Evolutionary conservation across 2,888 invertebrate species (phyloP), one percentile per base, ranked within the genome.

Genomic region (Nasonia oneida): DNA sequence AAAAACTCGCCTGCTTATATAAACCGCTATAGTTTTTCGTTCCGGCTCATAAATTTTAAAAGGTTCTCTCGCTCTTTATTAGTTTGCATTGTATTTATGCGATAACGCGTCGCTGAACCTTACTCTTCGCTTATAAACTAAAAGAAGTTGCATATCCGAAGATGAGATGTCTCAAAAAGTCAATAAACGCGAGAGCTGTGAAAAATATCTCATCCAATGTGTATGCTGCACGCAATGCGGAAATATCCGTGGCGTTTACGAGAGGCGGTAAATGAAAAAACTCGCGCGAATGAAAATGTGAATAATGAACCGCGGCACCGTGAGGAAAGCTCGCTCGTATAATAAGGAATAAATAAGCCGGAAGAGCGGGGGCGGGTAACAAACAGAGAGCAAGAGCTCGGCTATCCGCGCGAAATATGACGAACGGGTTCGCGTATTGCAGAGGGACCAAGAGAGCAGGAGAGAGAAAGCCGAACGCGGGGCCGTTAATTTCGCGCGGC

Each of bases 401-500:
- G 70, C 6, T 64, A 29, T 50, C 76, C 82, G 64, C 29, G 71
- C 39, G 42, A 83, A 77, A 70, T 83, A 77, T 78, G 83, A 83
- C 57, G 57, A 83, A 83, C 83, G 77, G 83, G 75, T 61, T 18
- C 81, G 64, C 10, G 4, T 57, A 57, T 57, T 1, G 76, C 18
- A n/a, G 75, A n/a, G 42, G n/a, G 84, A 70, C 73, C 75, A 57
- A 76, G 75, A 18, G 18, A n/a, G 61, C 23, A 3, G 29, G 50
- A 29, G 10, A n/a, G 50, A 74, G 50, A 74, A 29, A 42, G 73
- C 70, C 81, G 75, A 83, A 86, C 61, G 74, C 67, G 79, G 0
- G 42, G 64, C 85, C 85, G 85, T 87, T 89, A 89, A 89, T 90
- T 89, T 83, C 78, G 86, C 78, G 86, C 77, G 70, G 64, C 29